These are phyloP conservation scores for Myripristis murdjan DNA, from an alignment of 2,797 vertebrate species.

Conservation along the genomic window DNA sequence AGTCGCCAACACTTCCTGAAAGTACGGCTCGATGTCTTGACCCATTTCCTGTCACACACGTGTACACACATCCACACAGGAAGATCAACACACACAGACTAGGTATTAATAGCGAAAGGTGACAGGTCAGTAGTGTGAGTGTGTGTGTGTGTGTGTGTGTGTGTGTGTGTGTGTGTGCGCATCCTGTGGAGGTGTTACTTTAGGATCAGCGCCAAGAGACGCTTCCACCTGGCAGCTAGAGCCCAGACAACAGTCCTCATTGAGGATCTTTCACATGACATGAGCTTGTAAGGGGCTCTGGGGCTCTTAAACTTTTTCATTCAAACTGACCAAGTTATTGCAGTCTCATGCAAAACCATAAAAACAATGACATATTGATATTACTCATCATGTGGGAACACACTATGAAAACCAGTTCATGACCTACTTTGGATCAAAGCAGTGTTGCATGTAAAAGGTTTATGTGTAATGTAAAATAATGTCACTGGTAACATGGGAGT, in stretches of 20 bases:
- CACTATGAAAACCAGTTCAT: no score
- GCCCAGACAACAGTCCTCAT: conserved; percentile 24
- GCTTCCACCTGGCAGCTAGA: conserved; percentile 29
- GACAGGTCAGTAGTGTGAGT: conserved; percentile 41
- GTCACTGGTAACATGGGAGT: no score
- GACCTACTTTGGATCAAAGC: not conserved
- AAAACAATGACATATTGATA: not conserved
- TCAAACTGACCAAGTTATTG: no score
- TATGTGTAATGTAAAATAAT: no score
- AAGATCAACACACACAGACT: conserved; percentile 55
- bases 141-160: conserved; percentile 6
- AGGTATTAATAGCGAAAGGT: conserved; percentile 69
- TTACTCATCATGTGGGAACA: no score
- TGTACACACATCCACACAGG: conserved; percentile 59
- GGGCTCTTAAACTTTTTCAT: not conserved
- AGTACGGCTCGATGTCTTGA: conserved; percentile 86
- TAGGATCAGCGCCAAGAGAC: conserved; percentile 58
- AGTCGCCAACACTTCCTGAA: conserved; percentile 88
- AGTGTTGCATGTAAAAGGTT: no score
- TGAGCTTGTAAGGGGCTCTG: not conserved
- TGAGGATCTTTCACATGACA: conserved; percentile 46
- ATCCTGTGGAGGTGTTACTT: conserved; percentile 65
- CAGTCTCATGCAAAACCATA: no score
- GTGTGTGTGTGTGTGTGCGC: conserved; percentile 25
- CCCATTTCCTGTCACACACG: conserved; percentile 85